phyloP scores from a whole-genome alignment of 2,888 invertebrate genomes.

The Spisula subtruncata region DNA sequence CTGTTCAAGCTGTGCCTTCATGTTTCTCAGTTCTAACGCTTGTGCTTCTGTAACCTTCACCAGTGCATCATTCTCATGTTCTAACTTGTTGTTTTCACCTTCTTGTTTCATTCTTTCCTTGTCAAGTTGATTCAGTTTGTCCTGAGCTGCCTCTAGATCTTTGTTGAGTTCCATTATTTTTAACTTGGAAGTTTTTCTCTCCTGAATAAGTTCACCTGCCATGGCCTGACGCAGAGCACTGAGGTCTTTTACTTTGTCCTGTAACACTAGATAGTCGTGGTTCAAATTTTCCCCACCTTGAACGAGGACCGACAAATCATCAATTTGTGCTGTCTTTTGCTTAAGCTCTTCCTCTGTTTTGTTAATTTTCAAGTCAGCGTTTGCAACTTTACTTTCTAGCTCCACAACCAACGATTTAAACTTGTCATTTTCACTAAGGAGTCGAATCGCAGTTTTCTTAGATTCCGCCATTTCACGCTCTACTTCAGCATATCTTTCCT shows the following conservation, averaged over 20 bases:
- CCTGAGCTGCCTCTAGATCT: constrained; percentile 46
- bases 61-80: constrained; percentile 60
- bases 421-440: constrained; percentile 66
- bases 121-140: constrained; percentile 47
- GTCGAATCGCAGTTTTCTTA: constrained; percentile 49
- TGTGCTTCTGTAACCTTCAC: constrained; percentile 64
- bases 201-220: constrained; percentile 66
- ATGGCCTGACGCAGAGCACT: constrained; percentile 55
- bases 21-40: constrained; percentile 64
- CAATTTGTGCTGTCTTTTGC: constrained; percentile 50
- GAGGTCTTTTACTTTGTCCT: constrained; percentile 63
- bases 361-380: constrained; percentile 50
- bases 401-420: constrained; percentile 51
- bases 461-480: constrained; percentile 51
- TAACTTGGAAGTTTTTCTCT: constrained; percentile 59
- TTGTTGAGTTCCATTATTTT: constrained; percentile 60
- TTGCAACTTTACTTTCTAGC: constrained; percentile 54
- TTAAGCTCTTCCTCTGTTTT: constrained; percentile 49
- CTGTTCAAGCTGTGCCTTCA: constrained; percentile 66
- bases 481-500: constrained; percentile 49
- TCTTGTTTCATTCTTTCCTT: constrained; percentile 54
- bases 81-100: constrained; percentile 50
- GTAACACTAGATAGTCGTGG: constrained; percentile 55
- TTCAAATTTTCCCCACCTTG: constrained; percentile 54
- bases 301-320: constrained; percentile 51